Conservation (phyloP, 2,113 vertebrate species). For the Amphiprion ocellaris region DNA sequence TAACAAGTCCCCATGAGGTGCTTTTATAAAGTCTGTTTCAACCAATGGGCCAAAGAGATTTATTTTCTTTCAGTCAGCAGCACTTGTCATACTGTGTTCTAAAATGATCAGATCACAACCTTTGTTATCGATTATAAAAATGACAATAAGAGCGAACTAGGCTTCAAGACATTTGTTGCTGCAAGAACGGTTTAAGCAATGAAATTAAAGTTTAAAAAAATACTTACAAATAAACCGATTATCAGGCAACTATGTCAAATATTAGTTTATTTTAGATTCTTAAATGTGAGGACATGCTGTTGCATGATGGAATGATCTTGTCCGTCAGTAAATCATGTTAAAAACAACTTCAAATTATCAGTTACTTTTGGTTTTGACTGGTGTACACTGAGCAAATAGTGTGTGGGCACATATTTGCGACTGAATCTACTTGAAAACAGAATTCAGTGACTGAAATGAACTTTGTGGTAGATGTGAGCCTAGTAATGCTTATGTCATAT, state of each 20-base stretch:
- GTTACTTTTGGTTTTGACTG: not conserved
- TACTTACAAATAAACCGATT: no score
- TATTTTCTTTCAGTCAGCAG: slow-evolving; percentile 30
- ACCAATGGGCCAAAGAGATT: slow-evolving; percentile 27
- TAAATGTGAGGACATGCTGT: no score
- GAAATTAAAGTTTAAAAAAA: no score
- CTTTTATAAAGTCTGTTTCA: slow-evolving; percentile 52
- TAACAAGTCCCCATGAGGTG: slow-evolving; percentile 65
- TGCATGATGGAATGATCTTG: no score
- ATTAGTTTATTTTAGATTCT: no score
- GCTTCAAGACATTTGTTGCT: not conserved
- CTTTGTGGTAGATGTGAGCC: no score
- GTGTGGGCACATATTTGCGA: not conserved
- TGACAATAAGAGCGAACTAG: not conserved
- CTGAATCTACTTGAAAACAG: not conserved
- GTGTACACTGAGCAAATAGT: not conserved
- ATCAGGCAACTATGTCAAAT: no score
- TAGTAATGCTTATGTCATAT: no score
- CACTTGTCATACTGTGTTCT: not conserved
- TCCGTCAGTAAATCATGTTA: no score
- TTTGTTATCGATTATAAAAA: not conserved
- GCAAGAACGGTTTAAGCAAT: not conserved
- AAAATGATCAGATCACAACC: slow-evolving; percentile 5
- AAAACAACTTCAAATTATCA: no score
- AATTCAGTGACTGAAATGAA: not conserved